Evolutionary conservation across 2,888 invertebrate genomes (phyloP).

Genomic region (Apomyelois bistriatella): DNA sequence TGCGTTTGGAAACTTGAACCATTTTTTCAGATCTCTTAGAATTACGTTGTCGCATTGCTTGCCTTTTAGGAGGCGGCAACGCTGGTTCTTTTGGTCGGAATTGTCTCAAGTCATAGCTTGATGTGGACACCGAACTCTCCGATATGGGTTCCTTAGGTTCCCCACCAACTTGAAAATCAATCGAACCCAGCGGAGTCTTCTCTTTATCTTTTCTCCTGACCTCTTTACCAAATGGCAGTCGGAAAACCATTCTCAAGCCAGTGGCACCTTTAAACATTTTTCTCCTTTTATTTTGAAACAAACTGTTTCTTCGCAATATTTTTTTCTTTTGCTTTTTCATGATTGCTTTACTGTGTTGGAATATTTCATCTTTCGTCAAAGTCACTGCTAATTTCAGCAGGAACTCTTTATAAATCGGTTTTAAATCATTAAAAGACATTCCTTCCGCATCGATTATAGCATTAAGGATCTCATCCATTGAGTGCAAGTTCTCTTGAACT

Average conservation of each 20-base stretch:
- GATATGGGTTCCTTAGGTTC: constrained; percentile 56
- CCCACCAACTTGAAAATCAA: constrained; percentile 40
- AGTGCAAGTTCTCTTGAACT: constrained; percentile 92
- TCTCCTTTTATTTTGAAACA: constrained; percentile 78
- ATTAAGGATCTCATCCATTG: constrained; percentile 91
- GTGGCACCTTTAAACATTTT: constrained; percentile 81
- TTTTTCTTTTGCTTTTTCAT: constrained; percentile 92
- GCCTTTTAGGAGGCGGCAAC: constrained; percentile 61
- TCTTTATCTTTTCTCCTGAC: constrained; percentile 53
- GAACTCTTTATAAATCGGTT: constrained; percentile 95
- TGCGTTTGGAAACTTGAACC: constrained; percentile 62
- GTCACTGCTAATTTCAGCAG: constrained; percentile 92
- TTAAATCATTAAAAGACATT: constrained; percentile 95
- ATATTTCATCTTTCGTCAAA: constrained; percentile 94
- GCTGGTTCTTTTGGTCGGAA: constrained; percentile 79
- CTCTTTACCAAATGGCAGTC: constrained; percentile 78
- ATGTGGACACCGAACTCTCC: constrained; percentile 82
- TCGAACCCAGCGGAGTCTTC: constrained; percentile 31
- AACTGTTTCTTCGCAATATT: constrained; percentile 78
- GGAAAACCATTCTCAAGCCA: constrained; percentile 82
- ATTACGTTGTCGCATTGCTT: constrained; percentile 59
- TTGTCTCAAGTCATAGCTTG: constrained; percentile 82
- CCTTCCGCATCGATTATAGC: constrained; percentile 95
- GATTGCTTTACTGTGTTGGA: constrained; percentile 92
- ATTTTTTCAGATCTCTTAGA: constrained; percentile 65